Evolutionary conservation across 1,140 invertebrate species (phyloP), one percentile per base, ranked within the genome.

Genomic region (Glomeris maerens): DNA sequence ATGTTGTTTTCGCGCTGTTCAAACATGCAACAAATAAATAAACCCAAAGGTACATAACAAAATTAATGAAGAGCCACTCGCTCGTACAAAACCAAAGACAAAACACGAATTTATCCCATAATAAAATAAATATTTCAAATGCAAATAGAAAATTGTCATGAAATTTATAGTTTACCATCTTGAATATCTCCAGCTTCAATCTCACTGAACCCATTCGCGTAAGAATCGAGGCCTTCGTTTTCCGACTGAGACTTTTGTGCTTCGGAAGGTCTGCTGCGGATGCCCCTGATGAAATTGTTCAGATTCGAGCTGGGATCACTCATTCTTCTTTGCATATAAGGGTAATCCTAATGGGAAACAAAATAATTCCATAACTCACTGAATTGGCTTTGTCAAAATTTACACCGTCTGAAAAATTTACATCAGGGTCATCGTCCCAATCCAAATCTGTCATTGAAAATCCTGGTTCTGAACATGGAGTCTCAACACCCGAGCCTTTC

Each of bases 231-330:
- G 4, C 84, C 81, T 69, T 92, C 89, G 64, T 88, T 88, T 69
- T 94, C 90, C 13, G 89, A 94, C 54, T 87, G 78, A 38, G 88
- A 84, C 66, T 88, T 88, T 48, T 62, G 60, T 47, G 69, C 60
- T 27, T 62, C 62, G 54, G 47, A 31, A 7, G 39, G 21, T 22
- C 53, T 45, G 39, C 5, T 21, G 2, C 49, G 27, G 17, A 46
- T 7, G 3, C 84, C 82, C 27, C 85, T 77, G 7, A 85, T 79
- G 62, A 84, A 92, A 61, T 83, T 86, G 62, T 87, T 84, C n/a
- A 94, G 70, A 68, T 91, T 92, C 14, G 86, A 80, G 66, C 87
- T 92, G 2, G 91, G 90, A 71, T 96, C 91, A 63, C 89, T 94
- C 55, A 94, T 75, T 36, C 90, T 76, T 45, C 91, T 75, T 69